Evolutionary conservation across 2,797 vertebrate genomes (phyloP).

Genomic region (Naso thynnoides): DNA sequence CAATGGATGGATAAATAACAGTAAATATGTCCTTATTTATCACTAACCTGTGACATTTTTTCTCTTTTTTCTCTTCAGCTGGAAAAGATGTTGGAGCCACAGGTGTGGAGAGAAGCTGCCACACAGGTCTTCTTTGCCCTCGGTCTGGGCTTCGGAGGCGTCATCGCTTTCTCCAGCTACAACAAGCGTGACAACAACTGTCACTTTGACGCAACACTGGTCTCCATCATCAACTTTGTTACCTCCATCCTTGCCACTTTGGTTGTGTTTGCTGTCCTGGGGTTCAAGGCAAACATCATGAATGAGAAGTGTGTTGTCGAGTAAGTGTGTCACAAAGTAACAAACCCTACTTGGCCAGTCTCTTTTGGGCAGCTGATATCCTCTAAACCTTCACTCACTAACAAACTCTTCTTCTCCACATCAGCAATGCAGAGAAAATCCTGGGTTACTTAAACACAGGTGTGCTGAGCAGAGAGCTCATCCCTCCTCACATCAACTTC

Average conservation of each 20-base stretch:
- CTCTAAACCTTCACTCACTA: neutral
- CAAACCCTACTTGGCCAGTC: neutral
- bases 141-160: conserved; percentile 95
- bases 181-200: conserved; percentile 99
- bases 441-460: conserved; percentile 91
- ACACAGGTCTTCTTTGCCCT: conserved; percentile 98
- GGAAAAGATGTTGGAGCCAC: conserved; percentile 98
- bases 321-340: conserved; percentile 84
- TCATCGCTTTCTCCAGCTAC: conserved; percentile 99
- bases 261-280: conserved; percentile 97
- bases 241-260: conserved; percentile 96
- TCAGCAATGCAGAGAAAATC: conserved; percentile 96
- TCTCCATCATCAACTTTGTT: conserved; percentile 96
- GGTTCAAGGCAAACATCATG: conserved; percentile 98
- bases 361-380: neutral
- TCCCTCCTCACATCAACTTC: conserved; percentile 96
- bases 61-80: conserved; percentile 77
- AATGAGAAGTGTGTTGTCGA: conserved; percentile 98
- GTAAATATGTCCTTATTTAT: neutral
- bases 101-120: conserved; percentile 97
- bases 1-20: neutral
- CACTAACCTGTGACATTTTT: neutral
- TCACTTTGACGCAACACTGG: conserved; percentile 94
- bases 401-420: neutral
- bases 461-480: conserved; percentile 92